Evolutionary conservation across 2,888 invertebrate genomes (phyloP).

Genomic region (Heliconius ethilla): DNA sequence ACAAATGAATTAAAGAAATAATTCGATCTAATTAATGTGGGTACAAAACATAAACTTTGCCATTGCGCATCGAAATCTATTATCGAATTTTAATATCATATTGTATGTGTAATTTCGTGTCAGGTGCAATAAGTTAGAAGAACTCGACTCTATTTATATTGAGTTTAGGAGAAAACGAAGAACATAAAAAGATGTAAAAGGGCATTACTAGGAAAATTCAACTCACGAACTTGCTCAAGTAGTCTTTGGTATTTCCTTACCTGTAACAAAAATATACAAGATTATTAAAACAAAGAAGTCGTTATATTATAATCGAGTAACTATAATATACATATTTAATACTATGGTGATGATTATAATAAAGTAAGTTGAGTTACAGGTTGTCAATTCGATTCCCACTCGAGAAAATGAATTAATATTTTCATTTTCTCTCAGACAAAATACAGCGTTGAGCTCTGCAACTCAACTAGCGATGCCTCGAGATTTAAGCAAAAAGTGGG

Average conservation of each 20-base stretch:
- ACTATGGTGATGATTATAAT: too few relatives aligned
- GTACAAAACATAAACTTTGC: too few relatives aligned
- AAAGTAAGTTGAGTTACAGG: not conserved
- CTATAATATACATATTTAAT: not conserved
- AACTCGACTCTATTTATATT: too few relatives aligned
- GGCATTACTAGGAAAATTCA: not conserved
- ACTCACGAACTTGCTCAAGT: not conserved
- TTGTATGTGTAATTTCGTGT: too few relatives aligned
- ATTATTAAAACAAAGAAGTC: not conserved
- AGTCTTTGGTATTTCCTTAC: constrained; percentile 15
- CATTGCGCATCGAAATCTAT: too few relatives aligned
- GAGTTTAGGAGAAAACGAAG: too few relatives aligned
- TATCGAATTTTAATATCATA: too few relatives aligned
- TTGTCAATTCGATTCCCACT: not conserved
- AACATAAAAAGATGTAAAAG: not conserved
- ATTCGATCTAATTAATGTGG: too few relatives aligned
- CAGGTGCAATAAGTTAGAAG: too few relatives aligned
- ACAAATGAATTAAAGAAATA: too few relatives aligned
- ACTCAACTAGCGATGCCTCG: not conserved
- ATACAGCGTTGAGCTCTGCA: not conserved
- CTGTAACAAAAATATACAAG: constrained; percentile 25
- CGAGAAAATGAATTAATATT: not conserved
- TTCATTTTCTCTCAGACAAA: not conserved
- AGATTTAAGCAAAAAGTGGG: not conserved
- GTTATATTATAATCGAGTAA: not conserved